Evolutionary conservation across 1,140 invertebrate genomes (phyloP).

Genomic region (Papilio helenus): DNA sequence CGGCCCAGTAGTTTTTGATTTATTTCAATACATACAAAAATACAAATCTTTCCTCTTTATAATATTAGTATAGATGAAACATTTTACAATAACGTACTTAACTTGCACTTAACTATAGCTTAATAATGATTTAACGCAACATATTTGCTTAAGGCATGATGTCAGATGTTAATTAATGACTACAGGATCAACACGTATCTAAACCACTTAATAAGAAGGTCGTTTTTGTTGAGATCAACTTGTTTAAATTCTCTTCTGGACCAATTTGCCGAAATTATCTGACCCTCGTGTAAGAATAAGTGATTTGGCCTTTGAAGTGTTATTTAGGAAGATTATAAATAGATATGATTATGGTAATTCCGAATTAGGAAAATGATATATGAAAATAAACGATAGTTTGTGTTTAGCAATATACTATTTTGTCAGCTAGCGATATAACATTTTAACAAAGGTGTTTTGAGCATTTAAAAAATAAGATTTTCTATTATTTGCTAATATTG

Average conservation of each 20-base stretch:
- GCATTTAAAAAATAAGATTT: too few relatives aligned
- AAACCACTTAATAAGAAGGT: background rate
- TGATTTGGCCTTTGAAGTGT: background rate
- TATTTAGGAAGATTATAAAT: background rate
- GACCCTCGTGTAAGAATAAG: background rate
- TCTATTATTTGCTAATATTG: too few relatives aligned
- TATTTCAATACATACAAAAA: too few relatives aligned
- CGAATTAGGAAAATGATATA: background rate
- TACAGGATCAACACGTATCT: background rate
- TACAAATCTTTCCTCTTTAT: too few relatives aligned
- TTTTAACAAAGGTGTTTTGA: too few relatives aligned
- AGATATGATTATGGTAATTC: background rate
- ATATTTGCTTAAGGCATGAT: background rate
- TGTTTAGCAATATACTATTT: background rate
- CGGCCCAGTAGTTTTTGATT: too few relatives aligned
- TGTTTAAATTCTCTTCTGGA: background rate
- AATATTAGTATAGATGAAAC: too few relatives aligned
- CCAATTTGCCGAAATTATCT: slow-evolving; percentile 5
- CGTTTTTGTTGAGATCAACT: background rate
- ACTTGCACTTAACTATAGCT: background rate
- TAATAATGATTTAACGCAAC: background rate
- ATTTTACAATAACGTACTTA: background rate
- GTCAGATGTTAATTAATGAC: slow-evolving; percentile 8
- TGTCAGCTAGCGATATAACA: too few relatives aligned
- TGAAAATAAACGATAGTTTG: background rate